These are phyloP conservation scores for Mesorhabditis spiculigera DNA, from an alignment of 2,888 invertebrate genomes.

Conservation along the genomic window DNA sequence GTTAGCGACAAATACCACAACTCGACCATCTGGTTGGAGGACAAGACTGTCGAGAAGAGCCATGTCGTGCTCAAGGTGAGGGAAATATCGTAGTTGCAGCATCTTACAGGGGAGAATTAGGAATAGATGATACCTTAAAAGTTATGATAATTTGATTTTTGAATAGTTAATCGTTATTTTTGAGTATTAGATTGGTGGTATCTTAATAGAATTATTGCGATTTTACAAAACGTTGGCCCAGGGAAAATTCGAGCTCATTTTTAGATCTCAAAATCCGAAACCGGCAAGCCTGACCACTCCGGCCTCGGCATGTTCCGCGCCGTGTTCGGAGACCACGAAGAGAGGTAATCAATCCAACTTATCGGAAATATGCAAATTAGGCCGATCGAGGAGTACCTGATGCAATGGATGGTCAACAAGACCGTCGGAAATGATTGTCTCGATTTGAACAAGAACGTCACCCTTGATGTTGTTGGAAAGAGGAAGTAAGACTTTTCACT, in stretches of 20 bases:
- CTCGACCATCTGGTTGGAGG: constrained; percentile 39
- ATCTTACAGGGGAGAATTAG: too few relatives aligned
- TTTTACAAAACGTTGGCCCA: too few relatives aligned
- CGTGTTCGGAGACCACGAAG: constrained; percentile 35
- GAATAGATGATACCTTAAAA: too few relatives aligned
- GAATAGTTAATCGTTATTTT: too few relatives aligned
- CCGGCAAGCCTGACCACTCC: constrained; percentile 17
- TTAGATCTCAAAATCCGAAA: constrained; percentile 15
- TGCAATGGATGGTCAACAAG: constrained; percentile 22
- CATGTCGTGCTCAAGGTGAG: constrained; percentile 33
- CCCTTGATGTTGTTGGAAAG: constrained; percentile 43
- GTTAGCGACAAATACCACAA: constrained; percentile 40
- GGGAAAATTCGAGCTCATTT: not conserved
- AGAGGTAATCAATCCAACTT: constrained; percentile 17
- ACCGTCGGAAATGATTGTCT: constrained; percentile 35
- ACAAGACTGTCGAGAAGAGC: constrained; percentile 24
- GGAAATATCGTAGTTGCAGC: too few relatives aligned
- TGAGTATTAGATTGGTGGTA: too few relatives aligned
- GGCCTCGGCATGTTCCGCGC: constrained; percentile 33
- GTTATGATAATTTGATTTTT: too few relatives aligned
- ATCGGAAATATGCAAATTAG: constrained; percentile 12
- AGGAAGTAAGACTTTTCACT: constrained; percentile 18
- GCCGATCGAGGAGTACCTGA: constrained; percentile 9
- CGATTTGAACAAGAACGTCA: constrained; percentile 44
- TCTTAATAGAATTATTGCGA: too few relatives aligned